Base-by-base conservation (phyloP, 2,113 vertebrate genomes). In the Halcyon malimbica region DNA sequence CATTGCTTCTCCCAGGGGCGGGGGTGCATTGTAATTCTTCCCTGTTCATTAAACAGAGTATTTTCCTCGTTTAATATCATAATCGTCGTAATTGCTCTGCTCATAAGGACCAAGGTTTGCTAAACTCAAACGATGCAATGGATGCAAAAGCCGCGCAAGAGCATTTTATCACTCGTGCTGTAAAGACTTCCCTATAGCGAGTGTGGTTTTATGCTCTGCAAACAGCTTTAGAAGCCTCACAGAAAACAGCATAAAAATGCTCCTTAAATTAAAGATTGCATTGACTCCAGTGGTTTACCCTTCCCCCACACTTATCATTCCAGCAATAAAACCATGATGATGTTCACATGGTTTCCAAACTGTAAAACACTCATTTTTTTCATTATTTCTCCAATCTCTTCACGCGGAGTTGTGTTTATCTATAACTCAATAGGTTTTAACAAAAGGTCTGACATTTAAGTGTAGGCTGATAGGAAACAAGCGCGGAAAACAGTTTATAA, bases 361-460 rank as follows among this genome's bases (percentile, higher is more conserved):
- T 53, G 56, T 80, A 89, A 96, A 92, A 0, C 63, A 11, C 74
- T 74, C 24, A 9, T 84, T 94, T 51, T 51, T 51, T 51, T 85
- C 90, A 69, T 92, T 54, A 39, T 85, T 96, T 93, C 84, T 59
- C 69, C 69, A 2, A 14, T 93, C 79, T 70, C 33, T 11, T 60
- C 16, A 48, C 4, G 19, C 33, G 64, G 37, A 67, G 39, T 50
- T 44, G 42, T 84, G 81, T 87, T 97, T 90, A 73, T 91, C 95
- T 83, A 2, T n/a, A 93, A 89, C 59, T 69, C 83, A 70, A 10
- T 25, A 11, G 11, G 3, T 71, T 85, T 90, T 46, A 86, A 91
- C 69, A 56, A 89, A 97, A 94, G 31, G 5, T 42, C 56, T 94
- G 90, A 89, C 79, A 84, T 93, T 97, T 91, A 89, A 64, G 73